Percentiles rank a stretch among this genome's conserved stretches.
phyloP scores from a whole-genome alignment of 2,797 vertebrate species.

The Carcharodon carcharias region DNA sequence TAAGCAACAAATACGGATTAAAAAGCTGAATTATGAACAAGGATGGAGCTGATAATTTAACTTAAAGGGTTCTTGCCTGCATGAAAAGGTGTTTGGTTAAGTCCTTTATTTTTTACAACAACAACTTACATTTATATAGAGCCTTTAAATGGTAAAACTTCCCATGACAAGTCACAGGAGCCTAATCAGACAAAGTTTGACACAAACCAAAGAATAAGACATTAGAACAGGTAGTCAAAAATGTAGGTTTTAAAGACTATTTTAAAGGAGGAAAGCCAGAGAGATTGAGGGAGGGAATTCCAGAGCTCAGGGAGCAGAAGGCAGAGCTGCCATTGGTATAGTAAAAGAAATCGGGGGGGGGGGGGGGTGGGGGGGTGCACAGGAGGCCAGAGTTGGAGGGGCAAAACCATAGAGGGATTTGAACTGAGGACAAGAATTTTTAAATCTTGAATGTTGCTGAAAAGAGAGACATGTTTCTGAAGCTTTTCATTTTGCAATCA shows the following conservation, averaged over 20 bases:
- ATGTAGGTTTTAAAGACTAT: background rate
- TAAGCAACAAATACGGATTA: background rate
- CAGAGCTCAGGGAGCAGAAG: background rate
- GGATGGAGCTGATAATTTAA: background rate
- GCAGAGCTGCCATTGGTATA: background rate
- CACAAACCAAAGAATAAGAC: background rate
- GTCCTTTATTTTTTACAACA: background rate
- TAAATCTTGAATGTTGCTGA: too few relatives aligned
- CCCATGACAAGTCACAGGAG: background rate
- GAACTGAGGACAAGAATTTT: background rate
- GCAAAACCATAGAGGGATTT: background rate
- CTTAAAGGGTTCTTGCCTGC: background rate
- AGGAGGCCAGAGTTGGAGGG: background rate
- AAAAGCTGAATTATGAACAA: background rate
- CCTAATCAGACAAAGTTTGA: background rate
- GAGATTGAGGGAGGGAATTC: background rate
- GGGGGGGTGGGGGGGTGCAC: background rate
- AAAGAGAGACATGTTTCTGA: background rate
- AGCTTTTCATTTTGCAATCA: too few relatives aligned
- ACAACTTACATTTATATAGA: background rate
- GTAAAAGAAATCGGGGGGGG: background rate
- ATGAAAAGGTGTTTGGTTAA: background rate
- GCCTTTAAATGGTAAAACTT: conserved; percentile 12
- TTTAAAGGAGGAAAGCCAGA: background rate
- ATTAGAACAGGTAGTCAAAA: background rate